Evolutionary conservation across 1,140 invertebrate species (phyloP), one percentile per base, ranked within the genome.

Genomic region (Adelges cooleyi): DNA sequence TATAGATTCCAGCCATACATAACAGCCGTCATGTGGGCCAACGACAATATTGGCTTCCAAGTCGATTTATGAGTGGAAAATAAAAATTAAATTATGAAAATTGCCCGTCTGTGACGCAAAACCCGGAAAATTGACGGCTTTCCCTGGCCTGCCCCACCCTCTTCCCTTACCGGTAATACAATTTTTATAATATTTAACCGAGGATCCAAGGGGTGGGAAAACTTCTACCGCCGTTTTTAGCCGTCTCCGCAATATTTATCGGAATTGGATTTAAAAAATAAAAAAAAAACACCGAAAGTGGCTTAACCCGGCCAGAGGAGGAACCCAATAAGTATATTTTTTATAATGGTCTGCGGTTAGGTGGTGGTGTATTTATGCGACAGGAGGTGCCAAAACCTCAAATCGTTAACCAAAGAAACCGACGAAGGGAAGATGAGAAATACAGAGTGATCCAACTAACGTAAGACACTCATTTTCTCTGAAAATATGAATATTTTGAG

Each of bases 101-200:
- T 62, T 48, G 25, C 42, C 56, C 17, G 54, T 42, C 23, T 46
- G 25, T 20, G 18, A 15, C 20, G 33, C 10, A 17, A 11, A 22
- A 62, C 56, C n/a, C 42, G 42, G 44, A 62, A 62, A 62, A 62
- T 62, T 46, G 54, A 62, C 54, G n/a, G 22, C 23, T 27, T 23
- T 25, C 5, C 29, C 13, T 13, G 27, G 20, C 42, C 40, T 1
- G n/a, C 13, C 11, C n/a, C n/a, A n/a, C n/a, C n/a, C n/a, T n/a
- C n/a, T n/a, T n/a, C n/a, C n/a, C n/a, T n/a, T n/a, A n/a, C n/a
- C n/a, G n/a, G 46, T 49, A 49, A 49, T 25, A 23, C 46, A 15
- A 25, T 49, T 25, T 25, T 49, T 49, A 23, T 23, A 49, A 3
- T 15, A 23, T 25, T 25, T 3, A 6, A 3, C 18, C 33, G 27